Percentiles rank a stretch among this genome's conserved stretches.
phyloP scores from a whole-genome alignment of 2,888 invertebrate genomes.

The Bedellia somnulentella region DNA sequence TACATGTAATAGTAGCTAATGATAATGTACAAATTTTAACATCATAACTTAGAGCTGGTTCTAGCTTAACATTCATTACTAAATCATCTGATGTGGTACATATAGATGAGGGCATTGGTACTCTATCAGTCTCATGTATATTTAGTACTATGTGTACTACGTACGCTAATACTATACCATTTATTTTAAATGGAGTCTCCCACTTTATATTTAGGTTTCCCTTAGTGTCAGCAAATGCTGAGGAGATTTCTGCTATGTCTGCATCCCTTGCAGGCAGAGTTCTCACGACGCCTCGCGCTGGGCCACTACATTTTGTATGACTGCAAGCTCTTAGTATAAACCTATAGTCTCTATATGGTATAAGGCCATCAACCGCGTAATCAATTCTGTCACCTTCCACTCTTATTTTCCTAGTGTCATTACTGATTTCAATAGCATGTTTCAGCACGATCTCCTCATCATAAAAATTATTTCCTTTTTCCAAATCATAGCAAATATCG shows the following conservation, averaged over 20 bases:
- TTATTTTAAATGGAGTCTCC: conserved; percentile 28
- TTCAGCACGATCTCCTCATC: neutral
- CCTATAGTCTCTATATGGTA: conserved; percentile 41
- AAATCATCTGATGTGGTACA: too few species aligned
- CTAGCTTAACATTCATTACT: too few species aligned
- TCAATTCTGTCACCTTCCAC: conserved; percentile 19
- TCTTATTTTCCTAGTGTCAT: conserved; percentile 23
- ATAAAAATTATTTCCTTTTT: conserved; percentile 1
- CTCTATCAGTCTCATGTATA: too few species aligned
- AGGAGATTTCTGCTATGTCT: conserved; percentile 22
- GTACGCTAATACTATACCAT: conserved; percentile 40
- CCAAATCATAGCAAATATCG: conserved; percentile 23
- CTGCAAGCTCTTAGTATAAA: conserved; percentile 36
- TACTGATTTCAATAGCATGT: conserved; percentile 21
- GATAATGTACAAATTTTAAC: conserved; percentile 22
- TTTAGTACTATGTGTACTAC: too few species aligned
- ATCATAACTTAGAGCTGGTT: conserved; percentile 19
- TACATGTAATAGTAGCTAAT: conserved; percentile 21
- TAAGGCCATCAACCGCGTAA: conserved; percentile 27
- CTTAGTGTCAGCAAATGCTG: conserved; percentile 15
- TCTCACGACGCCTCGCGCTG: conserved; percentile 27
- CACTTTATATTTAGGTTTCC: conserved; percentile 27
- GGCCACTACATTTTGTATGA: conserved; percentile 26
- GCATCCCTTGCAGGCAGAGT: conserved; percentile 24
- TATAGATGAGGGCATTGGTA: too few species aligned